phyloP scores from a whole-genome alignment of 2,113 vertebrate species.

The Alosa alosa region DNA sequence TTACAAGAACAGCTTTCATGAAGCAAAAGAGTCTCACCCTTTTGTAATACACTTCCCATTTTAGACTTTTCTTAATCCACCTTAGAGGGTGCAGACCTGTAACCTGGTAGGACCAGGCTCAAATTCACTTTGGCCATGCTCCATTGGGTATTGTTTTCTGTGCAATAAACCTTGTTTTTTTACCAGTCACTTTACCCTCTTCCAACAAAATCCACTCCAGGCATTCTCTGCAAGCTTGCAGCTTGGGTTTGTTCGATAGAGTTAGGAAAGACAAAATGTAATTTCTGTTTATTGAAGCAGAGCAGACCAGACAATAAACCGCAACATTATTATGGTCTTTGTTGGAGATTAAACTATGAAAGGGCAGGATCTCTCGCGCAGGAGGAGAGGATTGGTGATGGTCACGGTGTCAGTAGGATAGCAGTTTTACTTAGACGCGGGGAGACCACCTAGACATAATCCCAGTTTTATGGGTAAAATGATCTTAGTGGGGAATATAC shows the following conservation, averaged over 20 bases:
- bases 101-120: too few species aligned
- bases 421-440: not conserved
- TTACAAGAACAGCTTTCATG: not conserved
- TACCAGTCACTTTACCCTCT: not conserved
- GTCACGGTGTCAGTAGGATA: not conserved
- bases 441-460: not conserved
- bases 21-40: not conserved
- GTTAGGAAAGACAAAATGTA: not conserved
- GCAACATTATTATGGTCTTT: not conserved
- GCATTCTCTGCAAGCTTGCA: not conserved
- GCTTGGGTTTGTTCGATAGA: not conserved
- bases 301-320: not conserved
- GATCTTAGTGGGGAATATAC: not conserved
- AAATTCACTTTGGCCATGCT: too few species aligned
- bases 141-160: not conserved
- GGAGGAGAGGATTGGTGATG: not conserved
- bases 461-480: not conserved
- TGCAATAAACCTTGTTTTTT: not conserved
- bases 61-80: not conserved
- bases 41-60: not conserved
- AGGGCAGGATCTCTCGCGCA: not conserved
- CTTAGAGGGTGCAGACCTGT: not conserved
- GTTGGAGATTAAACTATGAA: not conserved
- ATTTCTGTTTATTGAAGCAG: not conserved
- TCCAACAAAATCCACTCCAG: not conserved